A percentile compares a stretch with the other conserved stretches of the same genome.
These are phyloP conservation scores for Dromiciops gliroides DNA, from an alignment of 2,113 vertebrate genomes.

Conservation along the genomic window DNA sequence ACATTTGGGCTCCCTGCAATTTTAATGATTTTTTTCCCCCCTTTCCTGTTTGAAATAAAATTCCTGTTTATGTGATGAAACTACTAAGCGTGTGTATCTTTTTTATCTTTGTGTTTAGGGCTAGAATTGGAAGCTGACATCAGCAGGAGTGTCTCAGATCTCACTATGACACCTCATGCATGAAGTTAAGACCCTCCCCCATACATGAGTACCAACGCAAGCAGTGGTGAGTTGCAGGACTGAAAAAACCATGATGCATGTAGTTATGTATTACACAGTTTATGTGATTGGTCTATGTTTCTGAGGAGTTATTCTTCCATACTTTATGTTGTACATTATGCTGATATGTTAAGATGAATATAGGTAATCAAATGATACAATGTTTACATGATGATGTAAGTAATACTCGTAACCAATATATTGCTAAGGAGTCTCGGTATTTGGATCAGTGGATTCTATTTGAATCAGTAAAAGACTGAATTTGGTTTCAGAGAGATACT, in stretches of 20 bases:
- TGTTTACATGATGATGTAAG: background rate
- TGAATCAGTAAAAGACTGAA: background rate
- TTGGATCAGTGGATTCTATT: background rate
- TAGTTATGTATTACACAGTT: background rate
- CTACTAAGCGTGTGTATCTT: slow-evolving; percentile 24
- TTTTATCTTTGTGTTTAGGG: slow-evolving; percentile 76
- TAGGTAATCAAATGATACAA: background rate
- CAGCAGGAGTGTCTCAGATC: slow-evolving; percentile 64
- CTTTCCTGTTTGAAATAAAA: slow-evolving; percentile 32
- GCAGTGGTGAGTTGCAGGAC: slow-evolving; percentile 80
- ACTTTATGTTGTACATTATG: background rate
- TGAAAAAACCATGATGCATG: background rate
- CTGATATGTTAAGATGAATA: background rate
- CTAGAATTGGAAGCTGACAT: slow-evolving; percentile 75
- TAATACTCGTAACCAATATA: background rate
- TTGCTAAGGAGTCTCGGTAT: background rate
- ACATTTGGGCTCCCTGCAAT: background rate
- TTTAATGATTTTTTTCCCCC: slow-evolving; percentile 37
- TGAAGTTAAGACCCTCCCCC: slow-evolving; percentile 81
- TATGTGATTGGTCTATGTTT: background rate
- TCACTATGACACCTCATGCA: slow-evolving; percentile 78
- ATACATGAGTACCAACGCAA: slow-evolving; percentile 79
- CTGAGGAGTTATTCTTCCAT: background rate
- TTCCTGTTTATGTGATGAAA: slow-evolving; percentile 54
- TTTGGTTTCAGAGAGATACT: background rate